Evolutionary conservation across 2,113 vertebrate genomes (phyloP).

Genomic region (Pangasianodon gigas): DNA sequence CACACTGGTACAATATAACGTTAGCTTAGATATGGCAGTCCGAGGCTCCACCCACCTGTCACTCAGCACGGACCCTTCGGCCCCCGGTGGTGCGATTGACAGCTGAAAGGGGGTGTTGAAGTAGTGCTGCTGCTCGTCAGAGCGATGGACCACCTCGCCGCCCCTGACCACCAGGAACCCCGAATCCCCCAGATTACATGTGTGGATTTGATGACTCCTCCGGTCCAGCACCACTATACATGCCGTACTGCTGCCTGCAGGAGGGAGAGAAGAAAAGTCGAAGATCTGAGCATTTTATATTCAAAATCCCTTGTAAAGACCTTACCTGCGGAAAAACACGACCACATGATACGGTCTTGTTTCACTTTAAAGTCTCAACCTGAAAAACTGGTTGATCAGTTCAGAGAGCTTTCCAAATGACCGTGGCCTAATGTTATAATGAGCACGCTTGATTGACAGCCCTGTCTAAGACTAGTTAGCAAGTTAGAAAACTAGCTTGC

Average conservation of each 20-base stretch:
- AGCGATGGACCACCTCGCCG: constrained; percentile 95
- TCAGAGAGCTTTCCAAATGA: not conserved
- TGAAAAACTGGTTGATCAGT: not conserved
- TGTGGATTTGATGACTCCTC: constrained; percentile 89
- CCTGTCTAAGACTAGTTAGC: too few species aligned
- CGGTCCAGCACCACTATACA: constrained; percentile 91
- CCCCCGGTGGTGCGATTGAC: constrained; percentile 92
- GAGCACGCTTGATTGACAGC: too few species aligned
- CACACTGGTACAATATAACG: not conserved
- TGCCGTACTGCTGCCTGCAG: constrained; percentile 91
- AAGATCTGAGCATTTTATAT: not conserved
- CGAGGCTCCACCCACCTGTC: constrained; percentile 69
- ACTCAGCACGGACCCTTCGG: constrained; percentile 87
- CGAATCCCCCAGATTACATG: constrained; percentile 94
- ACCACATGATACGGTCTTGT: not conserved
- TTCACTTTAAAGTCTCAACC: not conserved
- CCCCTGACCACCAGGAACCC: constrained; percentile 95
- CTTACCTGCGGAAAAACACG: not conserved
- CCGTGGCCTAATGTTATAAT: too few species aligned
- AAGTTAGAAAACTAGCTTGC: too few species aligned
- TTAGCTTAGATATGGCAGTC: too few species aligned
- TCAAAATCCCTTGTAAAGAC: not conserved
- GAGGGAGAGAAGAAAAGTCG: not conserved
- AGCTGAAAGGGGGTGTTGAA: constrained; percentile 96
- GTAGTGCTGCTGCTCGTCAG: constrained; percentile 94